Percentiles rank a stretch among this genome's conserved stretches.
Conservation (phyloP, 2,797 vertebrate species). For the Sciurus carolinensis region DNA sequence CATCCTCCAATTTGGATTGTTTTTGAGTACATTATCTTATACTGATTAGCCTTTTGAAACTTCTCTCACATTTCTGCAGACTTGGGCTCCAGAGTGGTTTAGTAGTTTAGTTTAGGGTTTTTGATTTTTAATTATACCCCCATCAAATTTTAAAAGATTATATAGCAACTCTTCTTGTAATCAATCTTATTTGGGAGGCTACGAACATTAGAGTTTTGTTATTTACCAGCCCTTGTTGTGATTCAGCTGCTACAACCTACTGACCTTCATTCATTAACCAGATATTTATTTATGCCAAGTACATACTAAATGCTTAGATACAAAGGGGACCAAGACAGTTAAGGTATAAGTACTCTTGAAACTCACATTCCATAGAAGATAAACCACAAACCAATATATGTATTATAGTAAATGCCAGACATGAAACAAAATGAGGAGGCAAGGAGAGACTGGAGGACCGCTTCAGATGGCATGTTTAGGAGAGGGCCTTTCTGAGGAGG, state of each 20-base stretch:
- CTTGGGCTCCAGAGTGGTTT: background rate
- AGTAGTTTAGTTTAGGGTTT: background rate
- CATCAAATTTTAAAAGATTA: slow-evolving; percentile 28
- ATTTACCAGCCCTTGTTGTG: background rate
- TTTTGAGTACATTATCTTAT: background rate
- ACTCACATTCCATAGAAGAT: background rate
- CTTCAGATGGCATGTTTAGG: background rate
- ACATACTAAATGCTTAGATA: background rate
- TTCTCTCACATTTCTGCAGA: slow-evolving; percentile 17
- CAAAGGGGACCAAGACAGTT: background rate
- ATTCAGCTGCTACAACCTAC: background rate
- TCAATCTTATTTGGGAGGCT: background rate
- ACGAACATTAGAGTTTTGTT: background rate
- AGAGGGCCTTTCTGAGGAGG: background rate
- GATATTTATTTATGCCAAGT: background rate
- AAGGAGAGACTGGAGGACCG: background rate
- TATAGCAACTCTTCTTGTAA: background rate
- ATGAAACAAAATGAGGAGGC: background rate
- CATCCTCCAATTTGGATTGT: background rate
- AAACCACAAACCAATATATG: background rate
- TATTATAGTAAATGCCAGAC: background rate
- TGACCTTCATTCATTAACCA: slow-evolving; percentile 21
- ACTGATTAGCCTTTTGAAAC: slow-evolving; percentile 32
- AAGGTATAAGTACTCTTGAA: background rate
- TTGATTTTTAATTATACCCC: background rate